Percentiles rank a stretch among this genome's conserved stretches.
These are phyloP conservation scores for Nemopilema nomurai DNA, from an alignment of 30 jellyfish, hydroid and myxozoan species.

Conservation along the genomic window DNA sequence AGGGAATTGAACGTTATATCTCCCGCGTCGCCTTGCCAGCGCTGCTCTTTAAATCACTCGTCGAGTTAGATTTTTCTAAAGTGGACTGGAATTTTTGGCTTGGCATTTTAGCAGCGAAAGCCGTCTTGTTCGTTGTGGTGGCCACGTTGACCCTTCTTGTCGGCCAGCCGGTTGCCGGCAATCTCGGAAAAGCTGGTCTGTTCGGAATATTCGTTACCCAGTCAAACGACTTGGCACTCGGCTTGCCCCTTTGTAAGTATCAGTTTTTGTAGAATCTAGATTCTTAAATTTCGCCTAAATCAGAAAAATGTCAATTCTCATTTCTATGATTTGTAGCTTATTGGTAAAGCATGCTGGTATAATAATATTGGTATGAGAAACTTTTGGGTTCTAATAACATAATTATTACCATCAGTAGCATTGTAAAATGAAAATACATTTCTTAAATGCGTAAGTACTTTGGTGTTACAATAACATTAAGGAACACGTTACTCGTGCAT, in stretches of 20 bases:
- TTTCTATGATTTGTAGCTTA: too few species aligned
- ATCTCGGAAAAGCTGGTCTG: constrained; percentile 80
- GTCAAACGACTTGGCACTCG: constrained; percentile 93
- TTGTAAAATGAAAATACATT: too few species aligned
- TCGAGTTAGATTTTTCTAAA: constrained; percentile 61
- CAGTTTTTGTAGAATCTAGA: too few species aligned
- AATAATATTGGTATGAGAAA: too few species aligned
- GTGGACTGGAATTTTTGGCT: constrained; percentile 89
- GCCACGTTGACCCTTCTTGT: constrained; percentile 44
- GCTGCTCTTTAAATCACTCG: constrained; percentile 72
- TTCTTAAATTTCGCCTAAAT: too few species aligned
- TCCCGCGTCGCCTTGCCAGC: constrained; percentile 80
- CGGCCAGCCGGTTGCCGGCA: constrained; percentile 23
- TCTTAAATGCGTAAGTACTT: too few species aligned
- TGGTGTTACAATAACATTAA: too few species aligned
- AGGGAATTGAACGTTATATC: constrained; percentile 67
- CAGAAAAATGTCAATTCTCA: too few species aligned
- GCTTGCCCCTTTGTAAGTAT: constrained; percentile 94
- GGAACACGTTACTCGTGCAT: too few species aligned
- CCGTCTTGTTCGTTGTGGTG: constrained; percentile 62
- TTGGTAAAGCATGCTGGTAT: too few species aligned
- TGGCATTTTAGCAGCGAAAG: constrained; percentile 62
- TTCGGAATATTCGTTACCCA: constrained; percentile 85
- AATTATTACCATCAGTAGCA: too few species aligned
- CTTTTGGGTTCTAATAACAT: too few species aligned